Conservation (phyloP, 1,140 invertebrate genomes). For the Halictus rubicundus region DNA sequence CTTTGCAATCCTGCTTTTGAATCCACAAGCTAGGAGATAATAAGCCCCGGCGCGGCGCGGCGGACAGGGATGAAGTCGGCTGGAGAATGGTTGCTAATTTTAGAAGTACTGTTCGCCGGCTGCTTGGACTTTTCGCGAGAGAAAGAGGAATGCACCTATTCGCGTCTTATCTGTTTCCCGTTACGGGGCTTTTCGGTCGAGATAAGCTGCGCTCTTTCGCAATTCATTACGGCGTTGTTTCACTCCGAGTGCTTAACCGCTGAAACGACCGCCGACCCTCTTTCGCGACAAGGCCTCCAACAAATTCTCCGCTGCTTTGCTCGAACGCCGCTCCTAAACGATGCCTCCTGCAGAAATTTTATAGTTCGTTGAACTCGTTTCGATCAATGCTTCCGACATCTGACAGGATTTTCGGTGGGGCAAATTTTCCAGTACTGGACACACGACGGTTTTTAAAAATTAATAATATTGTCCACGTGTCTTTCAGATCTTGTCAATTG, state of each 20-base stretch:
- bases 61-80: constrained; percentile 33
- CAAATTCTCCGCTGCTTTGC: neutral
- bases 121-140: constrained; percentile 12
- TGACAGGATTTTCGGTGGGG: no score
- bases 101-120: constrained; percentile 35
- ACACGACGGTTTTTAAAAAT: no score
- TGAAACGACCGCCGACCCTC: neutral
- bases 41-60: constrained; percentile 27
- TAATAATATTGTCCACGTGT: no score
- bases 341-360: no score
- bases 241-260: neutral
- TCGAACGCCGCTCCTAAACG: neutral
- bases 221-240: neutral
- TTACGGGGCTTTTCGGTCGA: neutral
- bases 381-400: no score
- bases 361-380: no score
- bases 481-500: no score
- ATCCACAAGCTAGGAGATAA: constrained; percentile 26
- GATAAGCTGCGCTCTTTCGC: neutral
- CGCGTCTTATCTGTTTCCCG: constrained; percentile 11
- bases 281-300: neutral
- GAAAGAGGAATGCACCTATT: neutral
- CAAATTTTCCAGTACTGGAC: no score
- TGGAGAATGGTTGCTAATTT: constrained; percentile 41
- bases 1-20: constrained; percentile 25